Conservation (phyloP, 2,888 invertebrate genomes). For the Auanema sp. region DNA sequence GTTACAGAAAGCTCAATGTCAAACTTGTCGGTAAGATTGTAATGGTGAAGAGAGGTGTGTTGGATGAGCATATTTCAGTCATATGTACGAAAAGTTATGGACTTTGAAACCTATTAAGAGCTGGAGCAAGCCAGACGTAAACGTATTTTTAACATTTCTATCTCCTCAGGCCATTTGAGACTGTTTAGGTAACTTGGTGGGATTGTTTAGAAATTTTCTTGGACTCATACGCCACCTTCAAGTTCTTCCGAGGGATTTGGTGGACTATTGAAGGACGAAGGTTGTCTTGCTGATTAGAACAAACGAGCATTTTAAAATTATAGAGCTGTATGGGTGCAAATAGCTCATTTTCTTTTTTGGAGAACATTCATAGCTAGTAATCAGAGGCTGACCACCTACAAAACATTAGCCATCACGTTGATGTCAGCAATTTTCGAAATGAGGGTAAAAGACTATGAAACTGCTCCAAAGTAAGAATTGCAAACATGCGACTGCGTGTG, state of each 20-base stretch:
- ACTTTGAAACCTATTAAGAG: slow-evolving; percentile 26
- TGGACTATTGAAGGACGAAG: slow-evolving; percentile 23
- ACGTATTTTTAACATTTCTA: slow-evolving; percentile 10
- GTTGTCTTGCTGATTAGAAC: slow-evolving; percentile 6
- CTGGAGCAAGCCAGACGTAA: slow-evolving; percentile 35
- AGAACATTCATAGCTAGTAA: slow-evolving; percentile 28
- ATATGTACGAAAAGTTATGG: slow-evolving; percentile 37
- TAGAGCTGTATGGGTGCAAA: slow-evolving; percentile 22
- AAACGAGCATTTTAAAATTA: slow-evolving; percentile 25
- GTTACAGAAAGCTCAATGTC: slow-evolving; percentile 39
- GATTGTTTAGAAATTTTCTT: slow-evolving; percentile 13
- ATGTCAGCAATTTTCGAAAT: slow-evolving; percentile 28
- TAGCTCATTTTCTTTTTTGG: slow-evolving; percentile 30
- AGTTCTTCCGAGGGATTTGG: slow-evolving; percentile 25
- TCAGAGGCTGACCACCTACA: slow-evolving; percentile 26
- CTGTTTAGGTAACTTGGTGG: slow-evolving; percentile 4
- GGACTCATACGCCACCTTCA: slow-evolving; percentile 34
- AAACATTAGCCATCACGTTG: slow-evolving; percentile 15
- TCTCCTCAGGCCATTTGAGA: neutral
- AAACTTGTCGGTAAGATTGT: slow-evolving; percentile 38
- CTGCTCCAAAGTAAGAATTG: neutral
- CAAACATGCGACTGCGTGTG: neutral
- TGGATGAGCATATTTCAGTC: slow-evolving; percentile 25
- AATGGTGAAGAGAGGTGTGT: neutral
- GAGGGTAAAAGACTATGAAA: slow-evolving; percentile 23